Evolutionary conservation across 1,140 invertebrate genomes (phyloP).

Genomic region (Cydia pomonella): DNA sequence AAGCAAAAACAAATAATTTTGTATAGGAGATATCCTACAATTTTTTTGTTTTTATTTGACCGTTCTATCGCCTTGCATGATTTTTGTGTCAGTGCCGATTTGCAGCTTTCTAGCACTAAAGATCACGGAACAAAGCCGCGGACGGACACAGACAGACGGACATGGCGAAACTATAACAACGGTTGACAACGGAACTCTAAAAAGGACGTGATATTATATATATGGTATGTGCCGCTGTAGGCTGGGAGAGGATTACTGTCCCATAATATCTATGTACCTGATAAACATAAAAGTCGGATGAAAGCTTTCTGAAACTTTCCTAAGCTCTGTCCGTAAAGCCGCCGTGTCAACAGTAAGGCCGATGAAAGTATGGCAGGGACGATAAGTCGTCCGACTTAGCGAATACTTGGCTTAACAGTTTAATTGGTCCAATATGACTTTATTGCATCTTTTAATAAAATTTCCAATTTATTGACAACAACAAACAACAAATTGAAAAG

Average conservation of each 20-base stretch:
- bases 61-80: too few species aligned
- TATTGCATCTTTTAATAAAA: background rate
- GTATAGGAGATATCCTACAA: too few species aligned
- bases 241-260: background rate
- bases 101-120: too few species aligned
- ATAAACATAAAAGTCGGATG: conserved; percentile 29
- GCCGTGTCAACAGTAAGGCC: conserved; percentile 6
- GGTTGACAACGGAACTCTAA: too few species aligned
- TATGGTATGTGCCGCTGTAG: background rate
- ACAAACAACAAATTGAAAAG: background rate
- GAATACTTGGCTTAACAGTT: background rate
- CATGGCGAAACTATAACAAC: too few species aligned
- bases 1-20: too few species aligned
- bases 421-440: background rate
- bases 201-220: background rate
- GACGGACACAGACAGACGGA: too few species aligned
- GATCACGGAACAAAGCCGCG: too few species aligned
- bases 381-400: conserved; percentile 27
- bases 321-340: conserved; percentile 30
- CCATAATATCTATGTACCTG: conserved; percentile 4
- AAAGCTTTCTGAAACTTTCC: conserved; percentile 28
- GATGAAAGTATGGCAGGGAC: conserved; percentile 17
- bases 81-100: too few species aligned
- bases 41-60: too few species aligned
- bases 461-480: background rate